Base-by-base conservation (phyloP, 2,113 vertebrate species). In the Hemicordylus capensis region DNA sequence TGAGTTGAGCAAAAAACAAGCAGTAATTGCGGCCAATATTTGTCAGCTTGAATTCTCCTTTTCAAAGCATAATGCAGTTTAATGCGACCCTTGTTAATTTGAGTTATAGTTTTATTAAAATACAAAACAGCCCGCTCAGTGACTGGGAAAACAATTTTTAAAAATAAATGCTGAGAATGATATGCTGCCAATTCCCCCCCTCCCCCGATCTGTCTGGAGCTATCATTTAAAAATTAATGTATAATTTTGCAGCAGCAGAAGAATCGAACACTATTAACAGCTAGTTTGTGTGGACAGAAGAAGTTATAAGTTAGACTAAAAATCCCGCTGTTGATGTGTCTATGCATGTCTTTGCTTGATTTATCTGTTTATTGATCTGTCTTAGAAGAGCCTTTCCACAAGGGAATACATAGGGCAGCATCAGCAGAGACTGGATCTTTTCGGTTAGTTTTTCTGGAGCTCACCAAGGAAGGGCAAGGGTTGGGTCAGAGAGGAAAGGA, bases 291-390 rank as follows among this genome's bases (percentile, higher is more conserved):
- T 89, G 90, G 92, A 90, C 89, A 90, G 91, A 92, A 92, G 92
- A 94, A 89, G 90, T 91, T 94, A 87, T 92, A 92, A 92, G 67
- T 93, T 92, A 91, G 88, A 85, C 87, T 90, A 93, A 94, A 93
- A 80, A 91, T 83, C 86, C 81, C 92, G 89, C 89, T 91, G 93
- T 89, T 94, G 91, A 91, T 93, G 89, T 92, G 89, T 85, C 87
- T 93, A 86, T 93, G 90, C 93, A 93, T 90, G 91, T 83, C 81
- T 92, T 91, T 69, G 82, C 85, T 88, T 94, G 93, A 94, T 95
- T 95, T 93, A 93, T 95, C 93, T 93, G 87, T 93, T 95, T 94
- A 95, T 94, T 93, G 94, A 95, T 92, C 89, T 89, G 89, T 64
- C 87, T 92, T 91, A 86, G 89, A 93, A 92, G 84, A 80, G 72